Base-by-base conservation (phyloP, 2,888 invertebrate species). In the Reticulitermes lucifugus region DNA sequence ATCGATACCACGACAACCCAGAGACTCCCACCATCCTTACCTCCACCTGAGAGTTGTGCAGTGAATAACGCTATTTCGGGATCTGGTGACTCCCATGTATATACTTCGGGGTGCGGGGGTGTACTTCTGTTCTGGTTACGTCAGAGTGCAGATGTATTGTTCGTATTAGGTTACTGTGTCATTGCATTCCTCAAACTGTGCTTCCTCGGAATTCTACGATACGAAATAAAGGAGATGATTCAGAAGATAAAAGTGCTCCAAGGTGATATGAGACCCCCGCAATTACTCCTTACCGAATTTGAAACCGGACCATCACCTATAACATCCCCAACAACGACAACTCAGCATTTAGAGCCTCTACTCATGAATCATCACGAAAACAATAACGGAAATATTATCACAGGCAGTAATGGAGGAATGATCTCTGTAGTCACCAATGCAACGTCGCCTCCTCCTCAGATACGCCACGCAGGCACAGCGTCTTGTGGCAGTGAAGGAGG, bases 151-250 rank as follows among this genome's bases (percentile, higher is more conserved):
- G 96, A 97, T 90, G 93, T 96, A 86, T 93, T 97, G 85, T 96
- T 96, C 90, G 94, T 96, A 86, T 91, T 96, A 88, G 97, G 97
- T 86, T 97, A 96, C 91, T 97, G 97, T 92, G 96, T 97, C 87
- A 95, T 97, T 89, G 96, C 97, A 89, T 97, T 97, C 92, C 93
- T 97, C 88, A 97, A 97, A 92, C 93, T 97, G 91, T 96, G 96
- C 93, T 97, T 97, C 93, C 94, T 97, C 88, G 96, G 96, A 87
- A 96, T 97, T 89, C 93, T 97, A 88, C 94, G 96, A 88, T 91
- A 89, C 88, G 91, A 91, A 88, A 90, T 91, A 59, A 94, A 95
- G 88, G 97, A 97, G 91, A 97, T 97, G 97, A 96, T 97, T 89
- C 96, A 97, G 91, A 97, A 97, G 92, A 97, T 97, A 90, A 94